phyloP scores from a whole-genome alignment of 2,888 invertebrate genomes.

The Cosmopolites sordidus region DNA sequence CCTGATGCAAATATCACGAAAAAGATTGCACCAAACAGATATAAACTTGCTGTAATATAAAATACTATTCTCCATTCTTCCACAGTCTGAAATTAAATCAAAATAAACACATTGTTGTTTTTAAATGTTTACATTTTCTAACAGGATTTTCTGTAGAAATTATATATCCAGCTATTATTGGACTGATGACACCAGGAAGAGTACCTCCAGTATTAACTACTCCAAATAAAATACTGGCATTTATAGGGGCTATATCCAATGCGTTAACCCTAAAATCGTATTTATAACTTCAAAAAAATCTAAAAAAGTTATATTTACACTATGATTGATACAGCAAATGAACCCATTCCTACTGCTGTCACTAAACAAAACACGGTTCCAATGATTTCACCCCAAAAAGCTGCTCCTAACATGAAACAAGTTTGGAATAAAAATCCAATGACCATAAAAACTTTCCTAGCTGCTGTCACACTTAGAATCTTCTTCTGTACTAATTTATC shows the following conservation, averaged over 20 bases:
- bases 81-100: slow-evolving; percentile 52
- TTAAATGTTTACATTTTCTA: no score
- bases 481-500: slow-evolving; percentile 68
- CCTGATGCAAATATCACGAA: slow-evolving; percentile 79
- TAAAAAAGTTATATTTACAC: no score
- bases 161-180: slow-evolving; percentile 26
- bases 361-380: slow-evolving; percentile 28
- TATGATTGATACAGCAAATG: slow-evolving; percentile 25
- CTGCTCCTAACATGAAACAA: slow-evolving; percentile 78
- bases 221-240: slow-evolving; percentile 22
- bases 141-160: slow-evolving; percentile 22
- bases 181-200: slow-evolving; percentile 25
- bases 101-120: no score
- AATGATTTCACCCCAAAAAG: slow-evolving; percentile 61
- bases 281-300: no score
- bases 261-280: slow-evolving; percentile 19
- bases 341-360: slow-evolving; percentile 27
- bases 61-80: slow-evolving; percentile 84
- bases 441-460: slow-evolving; percentile 63
- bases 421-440: slow-evolving; percentile 72
- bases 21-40: slow-evolving; percentile 73
- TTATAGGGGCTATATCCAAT: slow-evolving; percentile 26
- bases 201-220: slow-evolving; percentile 21
- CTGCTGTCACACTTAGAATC: slow-evolving; percentile 67
- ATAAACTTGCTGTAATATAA: slow-evolving; percentile 77